Evolutionary conservation across 37 sponge, comb jelly and placozoan genomes (phyloP), one percentile per base, ranked within the genome.

Genomic region (Halichondria panicea): DNA sequence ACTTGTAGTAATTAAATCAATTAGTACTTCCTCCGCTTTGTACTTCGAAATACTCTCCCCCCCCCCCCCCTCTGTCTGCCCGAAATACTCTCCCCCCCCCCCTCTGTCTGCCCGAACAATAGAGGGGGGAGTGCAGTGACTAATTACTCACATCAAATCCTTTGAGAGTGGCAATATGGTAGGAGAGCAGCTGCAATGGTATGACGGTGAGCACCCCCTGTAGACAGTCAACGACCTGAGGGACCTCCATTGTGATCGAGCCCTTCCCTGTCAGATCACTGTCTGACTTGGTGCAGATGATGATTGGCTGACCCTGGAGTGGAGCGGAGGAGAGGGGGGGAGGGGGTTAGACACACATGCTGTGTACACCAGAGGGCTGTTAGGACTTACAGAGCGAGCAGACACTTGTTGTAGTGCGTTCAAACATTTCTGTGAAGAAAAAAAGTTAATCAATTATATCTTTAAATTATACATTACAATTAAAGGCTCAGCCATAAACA

Each of bases 111-210:
- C 12, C 4, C 18, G 33, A 70, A 22, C 12, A 11, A 65, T 36
- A 31, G 41, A 65, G 38, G 41, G 66, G 21, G 38, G 32, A 11
- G 41, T 2, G 18, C 13, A 24, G 2, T 30, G n/a, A n/a, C 38
- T 13, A n/a, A 22, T 3, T 4, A 63, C 95, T 87, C 42, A 99
- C 99, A 77, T 99, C 99, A 78, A 72, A 89, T 44, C 94, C 94
- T 73, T 81, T 76, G 43, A 96, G 63, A 3, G 82, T 81, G 7
- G 99, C 99, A 34, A 99, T 85, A 55, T 99, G 94, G 70, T 93
- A 99, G 35, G 99, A 91, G 43, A 99, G 82, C 30, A 99, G 85
- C 77, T 99, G 99, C 1, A 99, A 92, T 15, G 99, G 99, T 35
- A 99, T 89, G 43, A 99, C 88, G 1, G 96, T 77, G 52, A 99